Evolutionary conservation across 2,113 vertebrate genomes (phyloP), one percentile per base, ranked within the genome.

Genomic region (Myiopsitta monachus): DNA sequence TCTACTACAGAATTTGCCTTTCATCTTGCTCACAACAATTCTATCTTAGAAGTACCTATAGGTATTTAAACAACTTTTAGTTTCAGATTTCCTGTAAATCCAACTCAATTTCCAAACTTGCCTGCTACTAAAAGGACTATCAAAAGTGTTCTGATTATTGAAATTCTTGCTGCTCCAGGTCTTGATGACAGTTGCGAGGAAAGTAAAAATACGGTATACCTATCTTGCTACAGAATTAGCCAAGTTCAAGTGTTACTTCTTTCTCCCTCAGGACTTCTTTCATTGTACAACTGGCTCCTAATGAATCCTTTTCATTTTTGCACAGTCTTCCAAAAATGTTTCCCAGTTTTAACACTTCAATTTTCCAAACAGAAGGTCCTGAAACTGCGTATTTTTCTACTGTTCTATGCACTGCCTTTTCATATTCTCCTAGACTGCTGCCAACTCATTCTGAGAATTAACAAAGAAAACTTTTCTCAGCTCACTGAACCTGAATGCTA

Each of bases 391-490:
- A n/a, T 39, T 95, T 94, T 92, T 52, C 81, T 46, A 83, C 41
- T 47, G n/a, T 2, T 1, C 26, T 70, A 52, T 14, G 31, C 44
- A 44, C 18, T 68, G 69, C 33, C 61, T 89, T 92, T 84, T 79
- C 62, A 61, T 38, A 36, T 52, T 84, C 81, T 67, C 73, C 51
- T 30, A 73, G 18, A 18, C 41, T 21, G 49, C 7, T 74, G 87
- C 70, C 84, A 85, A 18, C 36, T 92, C 81, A 79, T 74, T 69
- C 78, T 73, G 74, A 44, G 51, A 36, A 66, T 17, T 39, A 91
- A 84, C 81, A 92, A 91, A 91, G 66, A 66, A 82, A 91, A 73
- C 47, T 76, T n/a, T 73, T 69, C 78, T 75, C 87, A 91, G 69
- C 74, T 95, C 84, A 77, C 24, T 83, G 89, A 68, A 79, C 66